Conservation (phyloP, 1,140 invertebrate genomes). For the Battus philenor region DNA sequence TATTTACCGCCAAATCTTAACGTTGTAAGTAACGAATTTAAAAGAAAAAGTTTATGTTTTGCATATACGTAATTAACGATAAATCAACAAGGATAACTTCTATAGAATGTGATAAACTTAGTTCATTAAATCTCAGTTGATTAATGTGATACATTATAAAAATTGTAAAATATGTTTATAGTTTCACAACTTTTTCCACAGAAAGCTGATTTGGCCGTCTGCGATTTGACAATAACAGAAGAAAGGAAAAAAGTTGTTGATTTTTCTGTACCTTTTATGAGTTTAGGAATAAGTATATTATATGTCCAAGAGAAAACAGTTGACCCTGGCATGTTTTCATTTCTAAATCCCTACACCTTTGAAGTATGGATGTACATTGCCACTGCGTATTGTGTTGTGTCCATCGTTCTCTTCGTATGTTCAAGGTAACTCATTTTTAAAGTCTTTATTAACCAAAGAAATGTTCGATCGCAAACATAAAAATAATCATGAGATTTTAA, state of each 20-base stretch:
- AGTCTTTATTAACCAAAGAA: too few relatives aligned
- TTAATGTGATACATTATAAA: too few relatives aligned
- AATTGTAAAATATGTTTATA: too few relatives aligned
- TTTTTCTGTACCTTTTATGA: constrained; percentile 95
- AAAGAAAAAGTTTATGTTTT: too few relatives aligned
- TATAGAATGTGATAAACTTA: too few relatives aligned
- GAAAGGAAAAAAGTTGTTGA: constrained; percentile 89
- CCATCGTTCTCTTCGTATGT: constrained; percentile 85
- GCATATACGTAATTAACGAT: too few relatives aligned
- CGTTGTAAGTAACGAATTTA: too few relatives aligned
- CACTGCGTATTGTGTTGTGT: constrained; percentile 87
- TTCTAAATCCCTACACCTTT: constrained; percentile 87
- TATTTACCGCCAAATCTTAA: too few relatives aligned
- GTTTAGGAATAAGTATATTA: constrained; percentile 87
- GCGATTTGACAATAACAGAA: constrained; percentile 93
- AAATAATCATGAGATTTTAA: background rate
- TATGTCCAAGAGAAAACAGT: constrained; percentile 83
- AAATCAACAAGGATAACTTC: too few relatives aligned
- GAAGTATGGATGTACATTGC: constrained; percentile 92
- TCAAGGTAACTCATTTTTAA: constrained; percentile 79
- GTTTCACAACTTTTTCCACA: constrained; percentile 41
- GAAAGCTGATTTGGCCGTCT: constrained; percentile 93
- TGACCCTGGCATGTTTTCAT: constrained; percentile 84
- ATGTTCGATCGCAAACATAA: too few relatives aligned
- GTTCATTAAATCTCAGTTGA: too few relatives aligned